Base-by-base conservation (phyloP, 1,140 invertebrate species). In the Apolygus lucorum region DNA sequence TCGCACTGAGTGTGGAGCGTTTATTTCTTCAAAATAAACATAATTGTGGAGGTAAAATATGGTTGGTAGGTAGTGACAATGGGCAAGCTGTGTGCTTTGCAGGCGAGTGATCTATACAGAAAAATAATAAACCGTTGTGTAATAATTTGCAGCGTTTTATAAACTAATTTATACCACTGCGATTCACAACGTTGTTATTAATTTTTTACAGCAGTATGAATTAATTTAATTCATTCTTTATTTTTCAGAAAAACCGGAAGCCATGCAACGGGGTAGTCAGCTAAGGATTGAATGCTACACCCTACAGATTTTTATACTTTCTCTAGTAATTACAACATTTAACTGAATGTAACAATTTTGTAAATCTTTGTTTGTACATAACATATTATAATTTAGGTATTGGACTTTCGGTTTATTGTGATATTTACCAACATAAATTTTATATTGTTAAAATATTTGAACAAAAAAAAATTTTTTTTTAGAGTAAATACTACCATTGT, bases 191-290 rank as follows among this genome's bases (percentile, higher is more conserved):
- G n/a, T n/a, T n/a, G n/a, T n/a, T n/a, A n/a, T n/a, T n/a, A n/a
- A n/a, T n/a, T n/a, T n/a, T n/a, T n/a, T n/a, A n/a, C n/a, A n/a
- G n/a, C n/a, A n/a, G n/a, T n/a, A n/a, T n/a, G n/a, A n/a, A n/a
- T n/a, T n/a, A n/a, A n/a, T n/a, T n/a, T n/a, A n/a, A n/a, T n/a
- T n/a, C n/a, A n/a, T 49, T 11, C 42, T 26, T 69, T 28, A 1
- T 28, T 64, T 71, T 71, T 42, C 70, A 71, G 70, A 71, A 49
- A 71, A 71, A 68, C 70, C 70, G 25, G 70, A 71, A 71, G 70
- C 70, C 17, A 71, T 71, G 70, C 70, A 71, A 26, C 22, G 70
- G 49, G 70, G 70, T 27, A 62, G 25, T 68, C 65, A 71, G 28
- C 68, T 69, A 27, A 29, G 54, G 28, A 29, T 69, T 28, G 21